A percentile compares a stretch with the other conserved stretches of the same genome.
Evolutionary conservation across 2,888 invertebrate genomes (phyloP).

Genomic region (Keiferia lycopersicella): DNA sequence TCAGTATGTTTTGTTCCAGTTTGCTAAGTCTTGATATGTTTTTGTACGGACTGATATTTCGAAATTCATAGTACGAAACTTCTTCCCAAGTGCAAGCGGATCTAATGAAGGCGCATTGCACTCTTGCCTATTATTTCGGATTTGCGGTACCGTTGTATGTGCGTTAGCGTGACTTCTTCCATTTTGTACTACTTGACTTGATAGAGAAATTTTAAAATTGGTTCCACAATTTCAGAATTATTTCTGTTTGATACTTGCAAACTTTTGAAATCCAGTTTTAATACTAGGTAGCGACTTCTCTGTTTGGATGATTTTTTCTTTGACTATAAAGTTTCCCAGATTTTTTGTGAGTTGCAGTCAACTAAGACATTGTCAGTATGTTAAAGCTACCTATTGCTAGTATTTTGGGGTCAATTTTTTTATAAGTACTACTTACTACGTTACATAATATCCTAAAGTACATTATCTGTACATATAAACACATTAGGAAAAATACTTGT

Average conservation of each 20-base stretch:
- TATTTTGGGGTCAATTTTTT: no score
- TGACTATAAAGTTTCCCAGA: no score
- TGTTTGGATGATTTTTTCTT: neutral
- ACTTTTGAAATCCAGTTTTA: neutral
- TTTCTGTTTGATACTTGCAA: no score
- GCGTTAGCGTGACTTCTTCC: slow-evolving; percentile 22
- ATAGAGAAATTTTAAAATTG: neutral
- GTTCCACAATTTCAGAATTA: neutral
- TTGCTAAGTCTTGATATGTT: neutral
- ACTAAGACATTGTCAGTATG: no score
- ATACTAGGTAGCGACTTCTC: neutral
- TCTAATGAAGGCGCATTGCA: slow-evolving; percentile 25
- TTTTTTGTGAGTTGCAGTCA: no score
- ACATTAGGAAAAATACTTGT: neutral
- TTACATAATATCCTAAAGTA: neutral
- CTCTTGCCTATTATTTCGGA: slow-evolving; percentile 26
- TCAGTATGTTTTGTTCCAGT: no score
- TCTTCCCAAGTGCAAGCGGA: slow-evolving; percentile 23
- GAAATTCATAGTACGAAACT: neutral
- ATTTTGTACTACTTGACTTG: neutral
- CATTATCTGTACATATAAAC: neutral
- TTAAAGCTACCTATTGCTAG: no score
- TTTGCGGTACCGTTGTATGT: slow-evolving; percentile 25
- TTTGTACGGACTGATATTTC: neutral
- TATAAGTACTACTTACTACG: no score